Percentiles rank a stretch among this genome's conserved stretches.
phyloP scores from a whole-genome alignment of 2,113 vertebrate species.

The Parotia lawesii region DNA sequence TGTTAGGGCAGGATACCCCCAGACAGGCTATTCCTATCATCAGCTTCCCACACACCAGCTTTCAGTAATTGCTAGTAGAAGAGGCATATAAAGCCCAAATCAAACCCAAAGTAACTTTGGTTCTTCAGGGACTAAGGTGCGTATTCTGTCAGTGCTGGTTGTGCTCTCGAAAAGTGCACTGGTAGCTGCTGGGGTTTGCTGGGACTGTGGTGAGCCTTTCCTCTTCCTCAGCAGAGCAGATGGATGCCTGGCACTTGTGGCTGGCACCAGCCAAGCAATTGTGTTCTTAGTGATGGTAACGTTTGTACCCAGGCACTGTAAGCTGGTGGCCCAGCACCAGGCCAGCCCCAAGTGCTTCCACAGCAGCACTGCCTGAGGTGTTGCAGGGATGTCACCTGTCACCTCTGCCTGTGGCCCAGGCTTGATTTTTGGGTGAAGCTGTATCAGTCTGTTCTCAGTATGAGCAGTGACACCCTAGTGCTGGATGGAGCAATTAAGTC shows the following conservation, averaged over 20 bases:
- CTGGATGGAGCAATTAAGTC: background rate
- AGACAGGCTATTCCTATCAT: background rate
- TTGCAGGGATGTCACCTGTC: background rate
- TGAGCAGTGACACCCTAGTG: background rate
- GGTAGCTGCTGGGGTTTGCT: background rate
- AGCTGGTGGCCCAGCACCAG: background rate
- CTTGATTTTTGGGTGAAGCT: background rate
- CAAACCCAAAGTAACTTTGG: background rate
- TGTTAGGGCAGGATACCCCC: background rate
- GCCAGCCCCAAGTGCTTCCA: background rate
- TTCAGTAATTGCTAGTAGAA: background rate
- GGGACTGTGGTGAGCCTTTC: background rate
- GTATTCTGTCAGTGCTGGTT: background rate
- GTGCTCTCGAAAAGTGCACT: accelerated
- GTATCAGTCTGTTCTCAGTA: background rate
- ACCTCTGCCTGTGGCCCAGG: background rate
- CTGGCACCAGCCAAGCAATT: background rate
- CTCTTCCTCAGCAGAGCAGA: background rate
- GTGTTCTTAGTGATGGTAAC: accelerated
- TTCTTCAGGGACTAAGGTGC: accelerated
- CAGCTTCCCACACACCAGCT: background rate
- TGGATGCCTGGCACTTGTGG: accelerated
- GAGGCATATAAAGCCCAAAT: background rate
- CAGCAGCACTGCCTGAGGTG: background rate
- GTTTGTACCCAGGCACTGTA: background rate